These are phyloP conservation scores for Steinernema hermaphroditum DNA, from an alignment of 2,888 invertebrate genomes.

Conservation along the genomic window DNA sequence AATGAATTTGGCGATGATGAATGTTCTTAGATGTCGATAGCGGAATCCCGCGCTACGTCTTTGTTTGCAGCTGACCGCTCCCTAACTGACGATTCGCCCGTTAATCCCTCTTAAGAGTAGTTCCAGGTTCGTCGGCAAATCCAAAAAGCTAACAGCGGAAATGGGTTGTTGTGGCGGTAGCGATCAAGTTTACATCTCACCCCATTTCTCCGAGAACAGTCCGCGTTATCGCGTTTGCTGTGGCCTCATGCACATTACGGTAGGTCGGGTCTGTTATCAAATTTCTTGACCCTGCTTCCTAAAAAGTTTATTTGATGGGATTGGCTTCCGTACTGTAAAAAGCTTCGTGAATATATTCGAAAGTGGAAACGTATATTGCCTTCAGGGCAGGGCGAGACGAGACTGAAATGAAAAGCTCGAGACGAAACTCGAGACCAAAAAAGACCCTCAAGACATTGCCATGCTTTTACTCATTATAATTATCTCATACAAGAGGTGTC, in stretches of 20 bases:
- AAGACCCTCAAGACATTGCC: no score
- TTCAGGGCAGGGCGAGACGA: no score
- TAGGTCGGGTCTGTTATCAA: background rate
- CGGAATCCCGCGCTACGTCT: background rate
- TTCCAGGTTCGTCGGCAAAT: no score
- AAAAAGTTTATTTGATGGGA: background rate
- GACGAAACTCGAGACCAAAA: no score
- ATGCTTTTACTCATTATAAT: no score
- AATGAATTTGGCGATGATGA: conserved; percentile 8
- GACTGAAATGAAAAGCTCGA: no score
- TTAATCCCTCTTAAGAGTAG: background rate
- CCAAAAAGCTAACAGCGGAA: no score
- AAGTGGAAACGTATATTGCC: no score
- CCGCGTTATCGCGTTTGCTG: background rate
- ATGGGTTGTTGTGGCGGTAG: conserved; percentile 6
- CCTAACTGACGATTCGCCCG: background rate
- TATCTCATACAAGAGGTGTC: no score
- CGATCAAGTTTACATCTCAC: background rate
- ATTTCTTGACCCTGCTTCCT: background rate
- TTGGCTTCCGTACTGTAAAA: no score
- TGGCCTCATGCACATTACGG: background rate
- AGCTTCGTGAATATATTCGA: no score
- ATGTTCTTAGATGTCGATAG: conserved; percentile 17
- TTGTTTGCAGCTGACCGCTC: background rate
- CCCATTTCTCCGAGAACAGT: background rate